Base-by-base conservation (phyloP, 2,888 invertebrate genomes). In the Mylabris sibirica region DNA sequence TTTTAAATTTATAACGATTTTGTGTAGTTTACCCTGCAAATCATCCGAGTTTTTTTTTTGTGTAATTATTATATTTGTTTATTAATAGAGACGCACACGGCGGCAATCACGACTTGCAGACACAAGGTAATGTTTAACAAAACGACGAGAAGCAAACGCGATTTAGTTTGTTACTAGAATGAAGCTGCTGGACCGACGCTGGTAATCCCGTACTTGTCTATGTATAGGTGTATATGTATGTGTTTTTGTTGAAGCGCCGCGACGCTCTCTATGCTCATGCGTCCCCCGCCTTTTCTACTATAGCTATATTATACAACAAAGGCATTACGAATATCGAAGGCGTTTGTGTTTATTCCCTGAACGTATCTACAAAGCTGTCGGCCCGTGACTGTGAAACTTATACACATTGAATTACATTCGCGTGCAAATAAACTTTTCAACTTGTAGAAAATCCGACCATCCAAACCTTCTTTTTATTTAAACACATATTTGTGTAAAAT, bases 341-440 rank as follows among this genome's bases (percentile, higher is more conserved):
- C 84, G 84, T 82, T 85, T 84, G 83, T 84, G 84, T 84, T 84
- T 84, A 84, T 84, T 84, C 84, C 85, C 84, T 74, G 81, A 85
- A 82, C 84, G 83, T 81, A 84, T 84, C 83, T 83, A 82, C 77
- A 80, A 80, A 83, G 80, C 83, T 83, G 83, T 83, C 83, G 83
- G 81, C 76, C 80, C 79, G 77, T 79, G 79, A 79, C 78, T 78
- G 75, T 76, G 71, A 76, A 76, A 77, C 77, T 73, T 77, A 12
- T 24, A 53, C 20, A 75, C 76, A 75, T 78, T 76, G 78, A 78
- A 77, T 77, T 78, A 77, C 76, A 74, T 70, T 75, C 73, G 74
- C 74, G 73, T 72, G 70, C 72, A 74, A 74, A 73, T 65, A 74
- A 75, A 76, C 68, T 73, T 73, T 73, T 68, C 63, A 70, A 62